Evolutionary conservation across 2,888 invertebrate species (phyloP).

Genomic region (Lepidocyrtoides sp.): DNA sequence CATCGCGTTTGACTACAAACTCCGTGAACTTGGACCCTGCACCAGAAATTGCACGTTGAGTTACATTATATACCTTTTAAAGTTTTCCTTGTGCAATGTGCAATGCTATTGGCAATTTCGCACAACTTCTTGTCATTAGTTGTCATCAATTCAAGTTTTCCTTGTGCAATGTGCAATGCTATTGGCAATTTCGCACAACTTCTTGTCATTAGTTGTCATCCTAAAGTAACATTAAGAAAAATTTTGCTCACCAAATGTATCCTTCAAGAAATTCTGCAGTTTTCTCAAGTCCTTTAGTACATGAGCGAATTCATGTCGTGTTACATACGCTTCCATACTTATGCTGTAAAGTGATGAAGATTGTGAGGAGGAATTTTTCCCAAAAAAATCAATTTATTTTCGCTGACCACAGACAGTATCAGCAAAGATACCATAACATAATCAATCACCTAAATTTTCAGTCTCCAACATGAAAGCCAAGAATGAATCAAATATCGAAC

Average conservation of each 20-base stretch:
- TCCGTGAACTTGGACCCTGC: neutral
- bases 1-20: neutral
- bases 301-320: conserved; percentile 3
- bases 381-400: neutral
- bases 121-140: neutral
- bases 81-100: neutral
- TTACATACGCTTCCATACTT: conserved; percentile 29
- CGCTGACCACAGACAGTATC: too few relatives aligned
- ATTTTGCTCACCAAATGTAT: conserved; percentile 49
- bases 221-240: too few relatives aligned
- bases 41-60: neutral
- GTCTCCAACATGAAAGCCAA: too few relatives aligned
- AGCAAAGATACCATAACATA: too few relatives aligned
- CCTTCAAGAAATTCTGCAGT: conserved; percentile 23
- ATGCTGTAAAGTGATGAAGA: neutral
- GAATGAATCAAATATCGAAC: too few relatives aligned
- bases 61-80: neutral
- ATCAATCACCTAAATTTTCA: too few relatives aligned
- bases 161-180: neutral
- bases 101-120: neutral
- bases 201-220: too few relatives aligned
- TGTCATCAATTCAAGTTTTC: neutral
- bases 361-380: neutral
- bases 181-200: neutral
- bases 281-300: conserved; percentile 9